phyloP scores from a whole-genome alignment of 2,797 vertebrate genomes.

The Oceanodroma leucorhoa region DNA sequence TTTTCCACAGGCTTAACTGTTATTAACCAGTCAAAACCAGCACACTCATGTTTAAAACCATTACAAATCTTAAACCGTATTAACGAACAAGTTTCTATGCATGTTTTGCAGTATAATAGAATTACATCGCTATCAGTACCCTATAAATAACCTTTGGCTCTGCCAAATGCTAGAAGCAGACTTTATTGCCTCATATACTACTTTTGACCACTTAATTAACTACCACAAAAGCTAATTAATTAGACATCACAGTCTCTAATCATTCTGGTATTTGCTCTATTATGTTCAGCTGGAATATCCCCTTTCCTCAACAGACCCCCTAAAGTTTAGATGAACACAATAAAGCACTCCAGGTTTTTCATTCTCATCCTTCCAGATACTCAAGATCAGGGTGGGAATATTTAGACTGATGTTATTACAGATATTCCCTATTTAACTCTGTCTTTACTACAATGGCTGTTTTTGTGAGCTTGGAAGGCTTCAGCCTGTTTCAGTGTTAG shows the following conservation, averaged over 20 bases:
- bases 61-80: not conserved
- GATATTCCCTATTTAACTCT: not conserved
- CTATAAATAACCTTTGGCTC: constrained; percentile 1
- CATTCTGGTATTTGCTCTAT: constrained; percentile 52
- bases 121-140: not conserved
- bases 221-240: constrained; percentile 58
- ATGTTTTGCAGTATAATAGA: not conserved
- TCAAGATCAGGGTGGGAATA: not conserved
- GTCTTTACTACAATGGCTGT: not conserved
- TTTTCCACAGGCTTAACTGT: not conserved
- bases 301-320: constrained; percentile 18
- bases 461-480: not conserved
- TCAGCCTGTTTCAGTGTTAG: not conserved
- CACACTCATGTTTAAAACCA: not conserved
- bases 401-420: not conserved
- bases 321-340: constrained; percentile 41
- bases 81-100: not conserved
- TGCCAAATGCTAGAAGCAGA: not conserved
- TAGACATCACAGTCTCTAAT: constrained; percentile 46
- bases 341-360: not conserved
- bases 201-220: constrained; percentile 52
- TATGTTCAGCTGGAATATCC: constrained; percentile 54
- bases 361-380: not conserved
- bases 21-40: not conserved
- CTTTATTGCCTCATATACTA: constrained; percentile 47